Conservation (phyloP, 1,140 invertebrate species). For the Episyrphus balteatus region DNA sequence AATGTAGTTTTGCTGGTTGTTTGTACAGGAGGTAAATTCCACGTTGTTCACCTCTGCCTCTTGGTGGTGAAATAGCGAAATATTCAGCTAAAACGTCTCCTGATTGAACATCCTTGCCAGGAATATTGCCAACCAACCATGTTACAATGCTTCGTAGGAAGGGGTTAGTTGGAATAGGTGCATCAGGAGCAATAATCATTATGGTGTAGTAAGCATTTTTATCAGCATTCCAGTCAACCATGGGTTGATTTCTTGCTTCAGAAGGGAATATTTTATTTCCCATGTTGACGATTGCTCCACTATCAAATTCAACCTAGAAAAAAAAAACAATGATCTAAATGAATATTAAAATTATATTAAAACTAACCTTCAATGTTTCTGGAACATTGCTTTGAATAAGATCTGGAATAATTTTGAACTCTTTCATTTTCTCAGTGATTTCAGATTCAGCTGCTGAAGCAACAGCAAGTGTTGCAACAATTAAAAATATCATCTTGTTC, state of each 20-base stretch:
- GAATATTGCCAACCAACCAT: conserved; percentile 87
- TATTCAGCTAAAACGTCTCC: conserved; percentile 75
- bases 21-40: conserved; percentile 84
- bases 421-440: too few species aligned
- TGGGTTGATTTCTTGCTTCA: conserved; percentile 55
- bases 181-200: conserved; percentile 46
- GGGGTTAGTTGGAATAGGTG: conserved; percentile 61
- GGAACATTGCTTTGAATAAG: too few species aligned
- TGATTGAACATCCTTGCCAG: conserved; percentile 55
- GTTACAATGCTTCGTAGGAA: conserved; percentile 81
- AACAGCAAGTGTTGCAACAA: too few species aligned
- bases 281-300: conserved; percentile 43
- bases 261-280: conserved; percentile 58
- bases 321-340: too few species aligned
- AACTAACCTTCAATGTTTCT: too few species aligned
- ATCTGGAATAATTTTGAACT: too few species aligned
- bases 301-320: conserved; percentile 46
- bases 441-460: too few species aligned
- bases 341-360: too few species aligned
- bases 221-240: conserved; percentile 53
- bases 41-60: conserved; percentile 77
- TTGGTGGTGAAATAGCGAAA: conserved; percentile 74
- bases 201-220: conserved; percentile 56
- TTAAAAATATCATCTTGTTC: too few species aligned
- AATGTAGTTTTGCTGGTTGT: conserved; percentile 42